Percentiles rank a stretch among this genome's conserved stretches.
phyloP scores from a whole-genome alignment of 2,113 vertebrate species.

The Anarrhichthys ocellatus region DNA sequence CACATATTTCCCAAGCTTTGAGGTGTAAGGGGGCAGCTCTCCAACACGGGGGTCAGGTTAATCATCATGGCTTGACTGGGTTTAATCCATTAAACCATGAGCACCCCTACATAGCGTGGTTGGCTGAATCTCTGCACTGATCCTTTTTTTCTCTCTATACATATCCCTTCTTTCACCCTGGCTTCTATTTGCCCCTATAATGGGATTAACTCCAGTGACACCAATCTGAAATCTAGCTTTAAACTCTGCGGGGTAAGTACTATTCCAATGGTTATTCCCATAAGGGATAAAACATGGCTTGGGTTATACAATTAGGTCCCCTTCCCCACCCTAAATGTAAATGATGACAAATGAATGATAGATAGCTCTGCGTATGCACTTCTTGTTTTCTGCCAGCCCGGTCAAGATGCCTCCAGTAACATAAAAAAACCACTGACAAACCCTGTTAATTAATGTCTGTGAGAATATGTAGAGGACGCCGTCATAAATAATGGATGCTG shows the following conservation, averaged over 20 bases:
- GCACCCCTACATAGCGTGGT: slow-evolving; percentile 50
- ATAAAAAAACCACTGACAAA: slow-evolving; percentile 47
- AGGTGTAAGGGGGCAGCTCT: slow-evolving; percentile 28
- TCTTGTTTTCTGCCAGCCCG: slow-evolving; percentile 38
- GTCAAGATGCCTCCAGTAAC: slow-evolving; percentile 51
- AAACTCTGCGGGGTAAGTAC: slow-evolving; percentile 61
- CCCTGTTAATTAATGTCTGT: slow-evolving; percentile 55
- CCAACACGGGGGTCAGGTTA: slow-evolving; percentile 61
- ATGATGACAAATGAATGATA: slow-evolving; percentile 64
- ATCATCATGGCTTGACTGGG: slow-evolving; percentile 60
- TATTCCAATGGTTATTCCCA: slow-evolving; percentile 69
- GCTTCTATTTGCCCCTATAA: slow-evolving; percentile 67
- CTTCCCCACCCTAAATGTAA: slow-evolving; percentile 52
- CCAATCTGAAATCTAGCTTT: slow-evolving; percentile 73
- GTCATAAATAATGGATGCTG: slow-evolving; percentile 57
- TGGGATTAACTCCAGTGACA: slow-evolving; percentile 78
- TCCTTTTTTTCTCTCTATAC: slow-evolving; percentile 72
- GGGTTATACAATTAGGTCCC: slow-evolving; percentile 67
- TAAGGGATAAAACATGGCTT: slow-evolving; percentile 65
- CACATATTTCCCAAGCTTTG: slow-evolving; percentile 36
- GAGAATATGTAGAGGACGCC: slow-evolving; percentile 35
- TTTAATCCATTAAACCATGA: slow-evolving; percentile 74
- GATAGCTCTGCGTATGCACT: slow-evolving; percentile 35
- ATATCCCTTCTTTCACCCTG: slow-evolving; percentile 66
- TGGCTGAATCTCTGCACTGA: slow-evolving; percentile 62